A percentile compares a stretch with the other conserved stretches of the same genome.
phyloP scores from a whole-genome alignment of 1,140 invertebrate genomes.

The Helicoverpa armigera region DNA sequence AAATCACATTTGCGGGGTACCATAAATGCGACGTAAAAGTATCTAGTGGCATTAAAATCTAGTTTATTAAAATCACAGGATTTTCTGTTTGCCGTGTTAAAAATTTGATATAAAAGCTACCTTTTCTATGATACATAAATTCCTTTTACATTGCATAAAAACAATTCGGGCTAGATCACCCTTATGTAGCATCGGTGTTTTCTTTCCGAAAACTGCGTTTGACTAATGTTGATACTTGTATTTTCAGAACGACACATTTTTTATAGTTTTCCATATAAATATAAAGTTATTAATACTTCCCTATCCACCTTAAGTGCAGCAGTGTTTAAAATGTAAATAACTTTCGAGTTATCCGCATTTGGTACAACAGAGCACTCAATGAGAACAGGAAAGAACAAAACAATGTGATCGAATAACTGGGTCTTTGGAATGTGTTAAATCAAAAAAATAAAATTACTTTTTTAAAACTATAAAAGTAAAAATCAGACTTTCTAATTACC shows the following conservation, averaged over 20 bases:
- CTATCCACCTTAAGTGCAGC: constrained; percentile 85
- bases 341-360: constrained; percentile 83
- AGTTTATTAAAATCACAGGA: constrained; percentile 24
- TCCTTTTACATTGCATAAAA: neutral
- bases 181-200: neutral
- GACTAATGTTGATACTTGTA: constrained; percentile 23
- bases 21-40: constrained; percentile 34
- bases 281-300: constrained; percentile 56
- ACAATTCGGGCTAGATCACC: neutral
- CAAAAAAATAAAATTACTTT: constrained; percentile 60
- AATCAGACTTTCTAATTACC: constrained; percentile 77
- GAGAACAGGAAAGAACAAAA: constrained; percentile 77
- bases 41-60: constrained; percentile 11
- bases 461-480: constrained; percentile 59
- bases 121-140: neutral
- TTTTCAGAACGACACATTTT: constrained; percentile 26
- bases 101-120: neutral
- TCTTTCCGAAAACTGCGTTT: neutral
- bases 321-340: constrained; percentile 82
- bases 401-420: constrained; percentile 52
- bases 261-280: constrained; percentile 19
- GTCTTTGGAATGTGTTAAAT: constrained; percentile 79
- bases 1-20: constrained; percentile 19
- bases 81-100: constrained; percentile 5
- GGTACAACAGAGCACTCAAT: constrained; percentile 82